Base-by-base conservation (phyloP, 2,888 invertebrate species). In the Nycteola revayana region DNA sequence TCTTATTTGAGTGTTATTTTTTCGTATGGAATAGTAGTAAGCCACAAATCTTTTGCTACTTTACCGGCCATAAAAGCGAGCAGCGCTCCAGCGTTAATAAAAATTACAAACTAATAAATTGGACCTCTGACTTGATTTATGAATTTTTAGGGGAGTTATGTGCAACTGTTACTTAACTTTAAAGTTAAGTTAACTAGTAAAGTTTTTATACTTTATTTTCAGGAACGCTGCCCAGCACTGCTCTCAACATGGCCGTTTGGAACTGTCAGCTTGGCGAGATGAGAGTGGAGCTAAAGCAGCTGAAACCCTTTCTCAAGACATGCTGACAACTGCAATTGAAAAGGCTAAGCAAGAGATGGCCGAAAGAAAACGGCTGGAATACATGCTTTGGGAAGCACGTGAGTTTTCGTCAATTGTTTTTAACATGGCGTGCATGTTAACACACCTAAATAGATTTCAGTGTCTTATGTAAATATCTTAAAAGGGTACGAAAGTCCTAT, bases 271-370 rank as follows among this genome's bases (percentile, higher is more conserved):
- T 0, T 96, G 96, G 96, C 83, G 90, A 20, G 93, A 93, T 41
- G 90, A 90, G 2, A 77, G 74, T 29, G 88, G 88, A 0, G 86
- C 86, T 0, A 90, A 90, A 62, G 93, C 93, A 0, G 90, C 93
- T 8, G 90, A 92, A n/a, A 91, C 93, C 49, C 73, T 95, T 0
- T 93, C 92, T 7, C 91, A 93, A 9, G 94, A 94, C 24, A 85
- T 95, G 61, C 77, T 96, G 0, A 90, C 93, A 46, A 92, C 93
- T 0, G 96, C 96, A 0, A 82, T 96, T 0, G 92, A 93, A 47
- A 94, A 94, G 59, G 96, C 96, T 0, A 94, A 95, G 66, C 91
- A 92, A 36, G 94, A 94, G 55, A 89, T 96, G 67, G 88, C 93
- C 10, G 91, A 92, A 21, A 89, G 96, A 35, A 93, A 94, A 66